Evolutionary conservation across 2,888 invertebrate genomes (phyloP), one percentile per base, ranked within the genome.

Genomic region (Cryptops parisi): DNA sequence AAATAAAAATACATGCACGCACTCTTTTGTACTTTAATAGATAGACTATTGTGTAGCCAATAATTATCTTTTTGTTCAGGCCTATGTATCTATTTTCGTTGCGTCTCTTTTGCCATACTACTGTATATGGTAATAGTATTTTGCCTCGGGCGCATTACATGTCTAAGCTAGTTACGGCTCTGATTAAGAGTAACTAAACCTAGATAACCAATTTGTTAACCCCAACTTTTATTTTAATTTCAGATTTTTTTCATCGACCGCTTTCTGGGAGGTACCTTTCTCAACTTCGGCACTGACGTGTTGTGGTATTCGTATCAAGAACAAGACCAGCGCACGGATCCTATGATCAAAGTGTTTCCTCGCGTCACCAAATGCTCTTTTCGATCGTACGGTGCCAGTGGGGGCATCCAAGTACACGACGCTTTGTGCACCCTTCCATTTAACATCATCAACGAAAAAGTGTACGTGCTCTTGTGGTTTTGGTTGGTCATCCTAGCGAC

Each of bases 401-500:
- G 60, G 17, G 59, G 57, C 47, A 44, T 62, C 17, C 61, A 62
- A 53, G 51, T 47, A 38, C 57, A 59, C 55, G 62, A 62, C 52
- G 60, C 61, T 1, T 55, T 62, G 2, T 62, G 62, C 53, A 51
- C 62, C 22, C 48, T 62, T 39, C 61, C 62, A 3, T 38, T 62
- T 15, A 62, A 62, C 55, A 60, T 62, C 40, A 57, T 61, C 51
- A 62, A 61, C 53, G 61, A 62, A 53, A 60, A 62, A 53, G 58
- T 62, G 12, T 61, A 57, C 55, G 53, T 60, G 43, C 59, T 62
- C 50, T 50, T 61, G 15, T 62, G 61, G 61, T 60, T 61, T 48
- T 61, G 61, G 61, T 59, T 61, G 48, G 49, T 58, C 38, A 47
- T 60, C 22, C 49, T 61, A 17, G 50, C 59, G 1, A 43, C 56